Evolutionary conservation across 2,888 invertebrate genomes (phyloP).

Genomic region (Eristalinus aeneus): DNA sequence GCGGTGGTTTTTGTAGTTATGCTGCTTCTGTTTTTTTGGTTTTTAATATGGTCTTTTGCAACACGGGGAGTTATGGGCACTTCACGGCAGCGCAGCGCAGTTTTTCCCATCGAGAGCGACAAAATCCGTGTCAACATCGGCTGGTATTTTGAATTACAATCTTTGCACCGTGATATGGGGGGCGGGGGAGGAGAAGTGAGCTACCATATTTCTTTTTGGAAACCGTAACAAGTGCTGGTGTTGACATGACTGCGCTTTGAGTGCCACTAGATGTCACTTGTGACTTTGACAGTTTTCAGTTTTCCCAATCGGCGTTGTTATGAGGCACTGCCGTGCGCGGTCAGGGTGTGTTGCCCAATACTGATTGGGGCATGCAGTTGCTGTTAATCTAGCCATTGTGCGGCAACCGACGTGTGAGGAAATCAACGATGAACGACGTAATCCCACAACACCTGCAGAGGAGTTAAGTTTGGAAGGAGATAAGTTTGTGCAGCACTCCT

Average conservation of each 20-base stretch:
- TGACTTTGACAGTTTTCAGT: neutral
- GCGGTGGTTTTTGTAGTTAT: neutral
- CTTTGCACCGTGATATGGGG: neutral
- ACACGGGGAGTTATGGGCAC: conserved; percentile 27
- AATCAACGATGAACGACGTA: neutral
- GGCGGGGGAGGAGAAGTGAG: neutral
- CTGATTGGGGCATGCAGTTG: neutral
- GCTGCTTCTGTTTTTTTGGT: neutral
- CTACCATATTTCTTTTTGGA: neutral
- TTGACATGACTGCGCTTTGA: conserved; percentile 6
- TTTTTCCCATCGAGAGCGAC: neutral
- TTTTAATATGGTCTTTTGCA: conserved; percentile 22
- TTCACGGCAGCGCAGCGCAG: neutral
- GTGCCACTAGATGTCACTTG: neutral
- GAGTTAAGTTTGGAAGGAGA: neutral
- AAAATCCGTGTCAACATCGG: conserved; percentile 19
- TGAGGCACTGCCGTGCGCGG: neutral
- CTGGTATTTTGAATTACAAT: conserved; percentile 20
- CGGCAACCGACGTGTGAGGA: neutral
- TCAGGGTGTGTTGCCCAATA: neutral
- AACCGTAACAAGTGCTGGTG: conserved; percentile 8
- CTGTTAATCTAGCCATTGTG: neutral
- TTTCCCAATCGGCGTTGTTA: neutral
- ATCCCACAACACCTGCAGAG: neutral
- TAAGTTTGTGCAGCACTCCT: too few species aligned